Base-by-base conservation (phyloP, 2,888 invertebrate species). In the Bibio marci region DNA sequence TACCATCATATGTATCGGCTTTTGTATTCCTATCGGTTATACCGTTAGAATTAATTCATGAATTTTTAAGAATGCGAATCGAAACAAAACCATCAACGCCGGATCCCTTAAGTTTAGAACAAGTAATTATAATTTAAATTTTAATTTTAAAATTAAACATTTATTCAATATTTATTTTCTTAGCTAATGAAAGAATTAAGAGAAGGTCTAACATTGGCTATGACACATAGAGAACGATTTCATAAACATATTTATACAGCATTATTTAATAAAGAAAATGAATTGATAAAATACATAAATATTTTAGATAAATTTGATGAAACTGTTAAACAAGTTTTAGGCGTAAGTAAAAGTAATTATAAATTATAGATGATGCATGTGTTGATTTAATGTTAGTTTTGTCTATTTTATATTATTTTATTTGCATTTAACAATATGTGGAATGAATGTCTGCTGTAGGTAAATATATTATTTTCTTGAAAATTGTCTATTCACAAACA, bases 41-140 rank as follows among this genome's bases (percentile, higher is more conserved):
- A 38, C 85, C 88, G 18, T 63, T 95, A 52, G 88, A 92, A 59
- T 77, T 91, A n/a, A 79, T 90, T 44, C 85, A 91, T 54, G 91
- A 94, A 61, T 92, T 90, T 64, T 65, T 94, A 32, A 65, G 76
- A 43, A 76, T 92, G 68, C 65, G 91, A 32, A 65, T 91, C 30
- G 88, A 91, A 54, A 78, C 81, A 43, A 75, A 80, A 41, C 85
- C 86, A 0, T 71, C 73, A 17, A 76, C 81, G 37, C 91, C 91
- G 1, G 88, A 87, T 37, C 77, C 81, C 7, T 70, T 91, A 34
- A 88, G 88, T 48, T 74, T 91, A 34, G 73, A 83, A 51, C 90
- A 91, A 68, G 73, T 77, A 47, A 14, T n/a, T n/a, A n/a, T n/a
- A n/a, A n/a, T n/a, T n/a, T n/a, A n/a, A n/a, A n/a, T n/a, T n/a